Conservation (phyloP, 2,113 vertebrate species). For the Morone chrysops region DNA sequence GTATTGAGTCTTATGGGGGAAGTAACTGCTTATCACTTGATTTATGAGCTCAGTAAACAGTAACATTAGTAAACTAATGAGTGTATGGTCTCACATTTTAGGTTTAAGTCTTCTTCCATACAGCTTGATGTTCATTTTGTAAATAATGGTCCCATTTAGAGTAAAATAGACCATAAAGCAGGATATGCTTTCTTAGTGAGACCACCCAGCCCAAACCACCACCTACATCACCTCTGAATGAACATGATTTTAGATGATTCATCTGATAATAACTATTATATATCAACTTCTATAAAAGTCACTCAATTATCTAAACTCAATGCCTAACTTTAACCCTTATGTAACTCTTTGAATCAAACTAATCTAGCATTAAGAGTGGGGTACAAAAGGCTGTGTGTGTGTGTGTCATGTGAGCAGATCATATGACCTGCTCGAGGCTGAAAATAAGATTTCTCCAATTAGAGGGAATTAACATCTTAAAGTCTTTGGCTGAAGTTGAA, state of each 20-base stretch:
- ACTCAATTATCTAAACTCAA: background rate
- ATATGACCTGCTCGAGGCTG: slow-evolving; percentile 49
- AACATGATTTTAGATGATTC: background rate
- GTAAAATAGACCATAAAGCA: too few species aligned
- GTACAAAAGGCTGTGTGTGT: slow-evolving; percentile 58
- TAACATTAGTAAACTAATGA: too few species aligned
- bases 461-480: slow-evolving; percentile 69
- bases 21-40: too few species aligned
- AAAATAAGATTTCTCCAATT: slow-evolving; percentile 72
- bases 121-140: too few species aligned
- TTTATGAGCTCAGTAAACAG: too few species aligned
- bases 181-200: too few species aligned
- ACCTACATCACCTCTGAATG: background rate
- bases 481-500: slow-evolving; percentile 62
- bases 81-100: too few species aligned
- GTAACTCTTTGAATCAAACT: slow-evolving; percentile 36
- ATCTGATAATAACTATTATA: background rate
- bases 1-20: too few species aligned
- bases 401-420: slow-evolving; percentile 58
- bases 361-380: slow-evolving; percentile 40
- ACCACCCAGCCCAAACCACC: too few species aligned
- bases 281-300: background rate
- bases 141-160: too few species aligned
- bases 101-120: too few species aligned
- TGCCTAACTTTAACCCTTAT: slow-evolving; percentile 30